phyloP scores from a whole-genome alignment of 2,888 invertebrate genomes.

The Miltochrista miniata region DNA sequence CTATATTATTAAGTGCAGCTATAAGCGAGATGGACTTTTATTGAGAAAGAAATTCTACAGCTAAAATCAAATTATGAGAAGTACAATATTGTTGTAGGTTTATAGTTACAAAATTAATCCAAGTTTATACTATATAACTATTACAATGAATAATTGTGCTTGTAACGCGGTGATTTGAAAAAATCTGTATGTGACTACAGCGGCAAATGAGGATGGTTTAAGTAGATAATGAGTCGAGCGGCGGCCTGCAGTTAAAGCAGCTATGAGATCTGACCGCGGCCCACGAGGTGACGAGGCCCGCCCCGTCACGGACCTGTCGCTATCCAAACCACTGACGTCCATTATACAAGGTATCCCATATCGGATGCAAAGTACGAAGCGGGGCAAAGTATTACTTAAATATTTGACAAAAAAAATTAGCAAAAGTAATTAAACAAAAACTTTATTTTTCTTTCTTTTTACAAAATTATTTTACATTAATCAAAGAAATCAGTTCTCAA shows the following conservation, averaged over 20 bases:
- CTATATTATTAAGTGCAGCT: slow-evolving; percentile 51
- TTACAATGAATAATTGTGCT: slow-evolving; percentile 21
- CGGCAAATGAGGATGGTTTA: slow-evolving; percentile 47
- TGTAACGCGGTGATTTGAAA: slow-evolving; percentile 2
- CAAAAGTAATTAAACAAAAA: too few species aligned
- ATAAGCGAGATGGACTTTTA: slow-evolving; percentile 46
- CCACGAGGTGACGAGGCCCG: slow-evolving; percentile 30
- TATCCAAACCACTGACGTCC: background rate
- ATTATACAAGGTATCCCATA: too few species aligned
- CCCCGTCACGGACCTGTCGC: slow-evolving; percentile 10
- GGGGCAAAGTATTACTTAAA: too few species aligned
- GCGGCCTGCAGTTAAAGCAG: slow-evolving; percentile 44
- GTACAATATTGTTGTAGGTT: slow-evolving; percentile 78
- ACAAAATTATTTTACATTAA: too few species aligned
- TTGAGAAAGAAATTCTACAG: slow-evolving; percentile 21
- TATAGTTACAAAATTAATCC: slow-evolving; percentile 16
- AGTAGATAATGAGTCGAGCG: slow-evolving; percentile 40
- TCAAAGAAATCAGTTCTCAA: too few species aligned
- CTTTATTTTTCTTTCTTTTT: too few species aligned
- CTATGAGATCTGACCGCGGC: slow-evolving; percentile 50
- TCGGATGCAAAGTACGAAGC: too few species aligned
- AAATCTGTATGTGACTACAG: slow-evolving; percentile 20
- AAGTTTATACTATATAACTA: slow-evolving; percentile 3
- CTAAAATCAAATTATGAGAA: slow-evolving; percentile 65
- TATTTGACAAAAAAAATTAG: too few species aligned